Evolutionary conservation across 2,113 vertebrate genomes (phyloP).

Genomic region (Narcine bancroftii): DNA sequence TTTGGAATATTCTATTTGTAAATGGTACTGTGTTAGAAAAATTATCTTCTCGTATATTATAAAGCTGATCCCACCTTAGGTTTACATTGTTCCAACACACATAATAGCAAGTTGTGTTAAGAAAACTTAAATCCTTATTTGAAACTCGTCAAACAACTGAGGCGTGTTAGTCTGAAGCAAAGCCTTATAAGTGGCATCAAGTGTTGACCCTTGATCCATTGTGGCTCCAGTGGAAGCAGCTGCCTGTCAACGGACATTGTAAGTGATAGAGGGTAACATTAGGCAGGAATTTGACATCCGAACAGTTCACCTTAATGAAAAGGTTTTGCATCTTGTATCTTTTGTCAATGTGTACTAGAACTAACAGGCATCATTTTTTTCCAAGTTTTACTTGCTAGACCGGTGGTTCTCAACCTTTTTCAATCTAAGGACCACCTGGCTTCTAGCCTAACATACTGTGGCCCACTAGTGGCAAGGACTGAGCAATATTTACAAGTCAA

Average conservation of each 20-base stretch:
- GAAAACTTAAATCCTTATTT: slow-evolving; percentile 39
- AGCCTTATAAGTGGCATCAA: slow-evolving; percentile 48
- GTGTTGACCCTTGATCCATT: slow-evolving; percentile 47
- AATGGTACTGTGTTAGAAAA: not conserved
- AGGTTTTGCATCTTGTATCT: not conserved
- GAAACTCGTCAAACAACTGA: slow-evolving; percentile 44
- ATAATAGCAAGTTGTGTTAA: slow-evolving; percentile 42
- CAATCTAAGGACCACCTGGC: too few species aligned
- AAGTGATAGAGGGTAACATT: slow-evolving; percentile 14
- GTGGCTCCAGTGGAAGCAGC: slow-evolving; percentile 48
- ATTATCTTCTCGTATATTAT: not conserved
- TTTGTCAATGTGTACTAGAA: not conserved
- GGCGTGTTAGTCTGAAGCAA: slow-evolving; percentile 48
- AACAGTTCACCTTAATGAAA: not conserved
- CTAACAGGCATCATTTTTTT: not conserved
- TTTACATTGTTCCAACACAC: slow-evolving; percentile 39
- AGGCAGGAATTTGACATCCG: not conserved
- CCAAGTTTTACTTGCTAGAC: too few species aligned
- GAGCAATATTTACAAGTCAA: too few species aligned
- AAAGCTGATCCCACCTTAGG: not conserved
- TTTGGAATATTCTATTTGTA: not conserved
- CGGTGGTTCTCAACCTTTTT: too few species aligned
- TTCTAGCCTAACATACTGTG: too few species aligned
- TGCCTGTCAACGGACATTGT: slow-evolving; percentile 45
- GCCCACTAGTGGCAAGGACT: too few species aligned